Percentiles rank a stretch among this genome's conserved stretches.
phyloP scores from a whole-genome alignment of 1,140 invertebrate species.

The Drosophila nikananu region DNA sequence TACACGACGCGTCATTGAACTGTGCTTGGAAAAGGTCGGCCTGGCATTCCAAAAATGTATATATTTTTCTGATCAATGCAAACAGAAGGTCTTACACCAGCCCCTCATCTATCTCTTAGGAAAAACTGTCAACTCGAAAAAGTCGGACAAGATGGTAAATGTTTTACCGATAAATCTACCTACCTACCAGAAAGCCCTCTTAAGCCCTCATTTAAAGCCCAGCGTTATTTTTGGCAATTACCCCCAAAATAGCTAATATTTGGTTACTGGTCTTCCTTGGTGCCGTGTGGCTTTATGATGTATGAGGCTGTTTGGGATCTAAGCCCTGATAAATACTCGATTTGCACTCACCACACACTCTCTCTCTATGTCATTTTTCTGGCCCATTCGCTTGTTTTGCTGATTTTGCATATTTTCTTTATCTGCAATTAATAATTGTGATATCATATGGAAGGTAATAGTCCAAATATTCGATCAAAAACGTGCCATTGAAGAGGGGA shows the following conservation, averaged over 20 bases:
- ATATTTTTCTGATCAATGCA: conserved; percentile 28
- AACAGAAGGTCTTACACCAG: conserved; percentile 33
- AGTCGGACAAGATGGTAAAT: conserved; percentile 20
- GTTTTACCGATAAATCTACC: conserved; percentile 11
- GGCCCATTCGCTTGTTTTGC: conserved; percentile 26
- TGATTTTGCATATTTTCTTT: conserved; percentile 38
- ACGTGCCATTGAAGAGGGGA: conserved; percentile 41
- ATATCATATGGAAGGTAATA: conserved; percentile 19
- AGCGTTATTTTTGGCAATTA: conserved; percentile 40
- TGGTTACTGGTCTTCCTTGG: conserved; percentile 14
- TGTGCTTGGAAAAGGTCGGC: conserved; percentile 69
- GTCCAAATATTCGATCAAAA: conserved; percentile 30
- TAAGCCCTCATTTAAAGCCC: conserved; percentile 11
- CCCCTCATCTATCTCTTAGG: conserved; percentile 16
- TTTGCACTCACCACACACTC: conserved; percentile 26
- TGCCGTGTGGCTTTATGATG: conserved; percentile 50
- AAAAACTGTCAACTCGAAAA: conserved; percentile 50
- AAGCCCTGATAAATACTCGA: conserved; percentile 41
- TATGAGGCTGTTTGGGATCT: conserved; percentile 24
- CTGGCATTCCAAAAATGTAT: conserved; percentile 41
- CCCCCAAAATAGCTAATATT: conserved; percentile 27
- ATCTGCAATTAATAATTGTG: conserved; percentile 26
- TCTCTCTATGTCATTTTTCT: conserved; percentile 6
- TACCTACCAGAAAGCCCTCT: conserved; percentile 22
- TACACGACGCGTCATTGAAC: conserved; percentile 73